These are phyloP conservation scores for Siniperca scherzeri DNA, from an alignment of 2,797 vertebrate species.

Conservation along the genomic window DNA sequence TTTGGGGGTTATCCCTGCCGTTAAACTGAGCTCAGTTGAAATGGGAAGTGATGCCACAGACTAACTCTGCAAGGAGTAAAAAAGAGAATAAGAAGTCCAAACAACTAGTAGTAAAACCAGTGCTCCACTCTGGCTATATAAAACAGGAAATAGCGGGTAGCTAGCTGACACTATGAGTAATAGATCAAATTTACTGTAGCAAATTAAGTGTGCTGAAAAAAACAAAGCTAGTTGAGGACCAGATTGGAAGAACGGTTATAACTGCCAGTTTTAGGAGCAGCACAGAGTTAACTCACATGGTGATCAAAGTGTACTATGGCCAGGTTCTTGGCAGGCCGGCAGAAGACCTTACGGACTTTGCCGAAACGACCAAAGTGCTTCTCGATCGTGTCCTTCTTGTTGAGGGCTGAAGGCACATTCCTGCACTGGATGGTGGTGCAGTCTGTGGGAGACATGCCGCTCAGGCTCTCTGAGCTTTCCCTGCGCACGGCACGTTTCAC, in stretches of 20 bases:
- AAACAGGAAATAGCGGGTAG: background rate
- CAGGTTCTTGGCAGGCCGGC: conserved; percentile 85
- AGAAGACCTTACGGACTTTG: conserved; percentile 87
- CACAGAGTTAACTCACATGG: conserved; percentile 86
- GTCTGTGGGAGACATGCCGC: conserved; percentile 79
- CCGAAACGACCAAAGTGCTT: conserved; percentile 91
- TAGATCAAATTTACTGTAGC: background rate
- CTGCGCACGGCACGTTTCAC: conserved; percentile 72
- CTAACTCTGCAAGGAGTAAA: background rate
- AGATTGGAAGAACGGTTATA: background rate
- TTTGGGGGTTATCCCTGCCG: too few species aligned
- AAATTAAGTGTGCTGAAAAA: background rate
- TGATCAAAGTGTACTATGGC: conserved; percentile 91
- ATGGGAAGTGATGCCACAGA: background rate
- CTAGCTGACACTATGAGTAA: background rate
- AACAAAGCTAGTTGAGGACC: background rate
- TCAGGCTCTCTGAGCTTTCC: conserved; percentile 86
- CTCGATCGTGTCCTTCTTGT: conserved; percentile 85
- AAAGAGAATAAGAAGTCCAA: background rate
- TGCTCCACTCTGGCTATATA: background rate
- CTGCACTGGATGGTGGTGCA: conserved; percentile 88
- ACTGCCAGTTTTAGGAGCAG: background rate
- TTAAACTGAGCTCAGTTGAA: conserved; percentile 1
- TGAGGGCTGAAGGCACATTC: conserved; percentile 88
- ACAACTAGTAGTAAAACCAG: background rate